phyloP scores from a whole-genome alignment of 1,140 invertebrate genomes.

The Habropoda laboriosa region DNA sequence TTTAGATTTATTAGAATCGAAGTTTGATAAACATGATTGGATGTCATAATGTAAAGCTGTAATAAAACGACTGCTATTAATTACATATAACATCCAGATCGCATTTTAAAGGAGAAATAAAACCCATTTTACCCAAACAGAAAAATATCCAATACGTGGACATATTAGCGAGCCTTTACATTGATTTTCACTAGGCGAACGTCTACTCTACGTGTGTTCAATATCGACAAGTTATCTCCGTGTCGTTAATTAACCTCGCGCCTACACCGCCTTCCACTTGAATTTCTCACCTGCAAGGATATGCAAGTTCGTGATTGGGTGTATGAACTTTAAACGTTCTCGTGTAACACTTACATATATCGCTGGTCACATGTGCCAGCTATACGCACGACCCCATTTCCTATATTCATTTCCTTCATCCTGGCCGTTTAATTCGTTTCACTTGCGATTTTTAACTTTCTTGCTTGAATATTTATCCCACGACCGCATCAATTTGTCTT shows the following conservation, averaged over 20 bases:
- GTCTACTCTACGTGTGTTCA: conserved; percentile 9
- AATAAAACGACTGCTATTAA: no score
- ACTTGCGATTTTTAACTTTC: neutral
- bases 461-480: neutral
- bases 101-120: neutral
- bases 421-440: neutral
- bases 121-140: neutral
- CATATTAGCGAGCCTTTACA: neutral
- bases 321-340: conserved; percentile 13
- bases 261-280: neutral
- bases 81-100: no score
- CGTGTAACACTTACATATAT: conserved; percentile 6
- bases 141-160: neutral
- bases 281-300: conserved; percentile 8
- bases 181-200: neutral
- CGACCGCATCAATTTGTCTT: neutral
- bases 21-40: no score
- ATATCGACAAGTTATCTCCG: neutral
- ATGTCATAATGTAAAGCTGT: no score
- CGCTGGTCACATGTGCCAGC: neutral
- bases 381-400: neutral
- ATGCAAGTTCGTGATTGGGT: neutral
- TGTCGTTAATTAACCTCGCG: conserved; percentile 32
- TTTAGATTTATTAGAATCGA: no score
- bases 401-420: neutral